These are phyloP conservation scores for Notodonta ziczac DNA, from an alignment of 2,888 invertebrate genomes.

Conservation along the genomic window DNA sequence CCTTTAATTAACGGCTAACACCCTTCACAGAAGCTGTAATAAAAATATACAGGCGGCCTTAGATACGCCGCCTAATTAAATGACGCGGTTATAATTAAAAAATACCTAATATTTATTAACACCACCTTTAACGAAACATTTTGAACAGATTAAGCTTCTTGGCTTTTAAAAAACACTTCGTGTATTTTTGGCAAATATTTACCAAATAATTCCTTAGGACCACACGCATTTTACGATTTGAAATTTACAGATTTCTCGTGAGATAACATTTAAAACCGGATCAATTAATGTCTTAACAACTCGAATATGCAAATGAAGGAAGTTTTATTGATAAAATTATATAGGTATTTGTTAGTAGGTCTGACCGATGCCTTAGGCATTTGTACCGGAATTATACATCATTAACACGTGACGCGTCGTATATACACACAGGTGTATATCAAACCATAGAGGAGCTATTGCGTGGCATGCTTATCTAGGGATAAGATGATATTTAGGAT, in stretches of 20 bases:
- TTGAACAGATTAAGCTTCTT: neutral
- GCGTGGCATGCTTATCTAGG: slow-evolving; percentile 14
- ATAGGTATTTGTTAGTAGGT: slow-evolving; percentile 15
- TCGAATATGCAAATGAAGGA: slow-evolving; percentile 28
- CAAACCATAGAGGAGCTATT: no score
- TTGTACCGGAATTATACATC: slow-evolving; percentile 23
- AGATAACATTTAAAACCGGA: slow-evolving; percentile 32
- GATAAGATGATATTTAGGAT: slow-evolving; percentile 16
- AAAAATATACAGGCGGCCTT: slow-evolving; percentile 2
- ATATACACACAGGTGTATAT: no score
- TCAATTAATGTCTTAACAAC: slow-evolving; percentile 33
- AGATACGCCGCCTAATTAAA: slow-evolving; percentile 1
- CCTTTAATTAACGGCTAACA: slow-evolving; percentile 40
- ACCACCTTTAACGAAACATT: slow-evolving; percentile 9
- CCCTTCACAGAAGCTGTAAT: slow-evolving; percentile 15
- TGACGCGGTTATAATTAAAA: slow-evolving; percentile 12
- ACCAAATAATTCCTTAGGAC: slow-evolving; percentile 26
- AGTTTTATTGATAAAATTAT: slow-evolving; percentile 23
- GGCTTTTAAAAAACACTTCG: no score
- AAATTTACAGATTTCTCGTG: slow-evolving; percentile 22
- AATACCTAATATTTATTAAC: slow-evolving; percentile 8
- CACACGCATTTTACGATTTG: slow-evolving; percentile 34
- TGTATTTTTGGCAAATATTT: slow-evolving; percentile 7
- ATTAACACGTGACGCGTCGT: slow-evolving; percentile 16
- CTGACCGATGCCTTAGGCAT: no score